Evolutionary conservation across 2,113 vertebrate species (phyloP), one percentile per base, ranked within the genome.

Genomic region (Tachycineta bicolor): DNA sequence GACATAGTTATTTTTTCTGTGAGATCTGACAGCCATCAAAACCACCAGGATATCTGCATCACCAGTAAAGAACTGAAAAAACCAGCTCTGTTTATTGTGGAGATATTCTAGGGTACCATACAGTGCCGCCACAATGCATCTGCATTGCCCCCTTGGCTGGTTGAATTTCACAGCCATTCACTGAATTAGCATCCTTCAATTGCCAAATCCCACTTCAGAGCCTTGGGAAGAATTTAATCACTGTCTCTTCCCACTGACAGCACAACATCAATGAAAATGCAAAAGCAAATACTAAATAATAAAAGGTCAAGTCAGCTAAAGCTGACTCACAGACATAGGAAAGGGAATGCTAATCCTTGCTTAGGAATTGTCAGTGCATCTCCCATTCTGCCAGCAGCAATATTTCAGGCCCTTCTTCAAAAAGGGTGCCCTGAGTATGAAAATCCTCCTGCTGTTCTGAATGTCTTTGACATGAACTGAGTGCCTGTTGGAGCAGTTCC

Each of bases 301-400:
- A 71, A 88, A 92, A 92, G 79, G 75, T 47, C 37, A 73, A 92
- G 20, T 41, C 74, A 81, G 64, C 85, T 84, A 84, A 90, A 87
- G 68, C 68, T 92, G 91, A 63, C 73, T 87, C 77, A 89, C 53
- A 73, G 82, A 34, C 19, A 49, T 23, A 56, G 64, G 55, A 84
- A 60, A 90, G 46, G 46, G 46, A 83, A 81, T 33, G 37, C 19
- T 93, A 92, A 92, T 65, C 82, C 74, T 89, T 93, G 49, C 34
- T 44, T 23, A 69, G 41, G 59, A 81, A 52, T 20, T 60, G 68
- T 43, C 69, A 84, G 29, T 16, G 14, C 41, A 43, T 63, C 53
- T 91, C 67, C 34, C 25, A 39, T 55, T 89, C 73, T 77, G 53
- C 55, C 78, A 77, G 55, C 2, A 6, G 73, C 41, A 77, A 34